Base-by-base conservation (phyloP, 2,888 invertebrate species). In the Frankliniella intonsa region DNA sequence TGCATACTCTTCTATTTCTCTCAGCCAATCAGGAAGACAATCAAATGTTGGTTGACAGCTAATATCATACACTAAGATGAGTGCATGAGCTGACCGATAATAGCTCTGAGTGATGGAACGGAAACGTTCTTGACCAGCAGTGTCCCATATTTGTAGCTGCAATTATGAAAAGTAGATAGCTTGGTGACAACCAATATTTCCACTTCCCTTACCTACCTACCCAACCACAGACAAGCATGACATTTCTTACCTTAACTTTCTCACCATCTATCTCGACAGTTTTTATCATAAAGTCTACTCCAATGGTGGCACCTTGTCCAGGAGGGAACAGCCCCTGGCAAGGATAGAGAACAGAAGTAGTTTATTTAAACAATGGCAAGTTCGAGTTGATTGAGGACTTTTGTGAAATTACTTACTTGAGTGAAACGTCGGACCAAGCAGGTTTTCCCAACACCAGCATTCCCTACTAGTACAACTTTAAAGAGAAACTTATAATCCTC, bases 241-340 rank as follows among this genome's bases (percentile, higher is more conserved):
- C 17, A 62, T 49, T 3, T 80, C 69, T 82, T 90, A 95, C 95
- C 92, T 97, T 97, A 86, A 97, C 95, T 93, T 95, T 96, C 89
- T 96, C 96, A 87, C 95, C 95, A 86, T 96, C 97, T 83, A 99
- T 96, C 91, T 98, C 97, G 12, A 99, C 97, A 82, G 98, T 98
- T 90, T 99, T 99, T 84, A 99, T 98, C 98, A 99, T 98, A 88
- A 99, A 99, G 91, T 99, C 99, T 50, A 99, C 98, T 83, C 98
- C 98, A 86, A 99, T 99, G 5, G 98, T 99, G 82, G 98, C 98
- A 85, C 98, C 98, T 90, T 99, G 98, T 19, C 98, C 98, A 55
- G 98, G 98, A 81, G 98, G 98, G 89, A 99, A 99, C 81, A 98
- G 90, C 3, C 98, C 98, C 92, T 93, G 86, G 50, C n/a, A 14